Conservation (phyloP, 2,888 invertebrate genomes). For the Dexiosoma caninum region DNA sequence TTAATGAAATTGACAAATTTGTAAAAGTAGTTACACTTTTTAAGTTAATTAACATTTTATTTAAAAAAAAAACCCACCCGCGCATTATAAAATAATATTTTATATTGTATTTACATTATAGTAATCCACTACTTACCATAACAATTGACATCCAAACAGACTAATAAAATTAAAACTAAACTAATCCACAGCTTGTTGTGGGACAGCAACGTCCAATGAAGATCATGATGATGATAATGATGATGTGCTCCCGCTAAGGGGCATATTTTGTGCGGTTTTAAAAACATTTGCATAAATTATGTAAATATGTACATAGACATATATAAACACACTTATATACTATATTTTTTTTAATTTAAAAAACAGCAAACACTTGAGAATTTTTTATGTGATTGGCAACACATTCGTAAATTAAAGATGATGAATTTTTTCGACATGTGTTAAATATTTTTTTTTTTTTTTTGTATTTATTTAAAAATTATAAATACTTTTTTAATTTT, state of each 20-base stretch:
- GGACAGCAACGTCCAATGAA: conserved; percentile 10
- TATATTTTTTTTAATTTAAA: not conserved
- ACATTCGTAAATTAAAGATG: conserved; percentile 42
- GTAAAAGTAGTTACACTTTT: not conserved
- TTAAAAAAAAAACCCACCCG: not conserved
- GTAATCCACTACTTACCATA: conserved; percentile 66
- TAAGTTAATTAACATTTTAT: not conserved
- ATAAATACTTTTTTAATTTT: conserved; percentile 10
- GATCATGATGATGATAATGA: too few relatives aligned
- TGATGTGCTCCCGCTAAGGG: conserved; percentile 25
- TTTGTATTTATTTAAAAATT: not conserved
- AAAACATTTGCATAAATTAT: conserved; percentile 48
- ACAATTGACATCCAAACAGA: conserved; percentile 67
- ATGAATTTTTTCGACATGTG: conserved; percentile 34
- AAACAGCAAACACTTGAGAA: conserved; percentile 9
- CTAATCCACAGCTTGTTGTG: conserved; percentile 53
- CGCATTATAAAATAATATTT: not conserved
- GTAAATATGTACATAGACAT: too few relatives aligned
- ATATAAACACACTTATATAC: too few relatives aligned
- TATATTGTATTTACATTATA: not conserved
- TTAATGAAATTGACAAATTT: too few relatives aligned
- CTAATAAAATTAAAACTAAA: conserved; percentile 63
- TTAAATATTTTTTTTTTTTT: conserved; percentile 29
- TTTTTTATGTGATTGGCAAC: conserved; percentile 1
- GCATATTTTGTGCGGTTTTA: conserved; percentile 23